Evolutionary conservation across 1,140 invertebrate genomes (phyloP), one percentile per base, ranked within the genome.

Genomic region (Eriosoma lanigerum): DNA sequence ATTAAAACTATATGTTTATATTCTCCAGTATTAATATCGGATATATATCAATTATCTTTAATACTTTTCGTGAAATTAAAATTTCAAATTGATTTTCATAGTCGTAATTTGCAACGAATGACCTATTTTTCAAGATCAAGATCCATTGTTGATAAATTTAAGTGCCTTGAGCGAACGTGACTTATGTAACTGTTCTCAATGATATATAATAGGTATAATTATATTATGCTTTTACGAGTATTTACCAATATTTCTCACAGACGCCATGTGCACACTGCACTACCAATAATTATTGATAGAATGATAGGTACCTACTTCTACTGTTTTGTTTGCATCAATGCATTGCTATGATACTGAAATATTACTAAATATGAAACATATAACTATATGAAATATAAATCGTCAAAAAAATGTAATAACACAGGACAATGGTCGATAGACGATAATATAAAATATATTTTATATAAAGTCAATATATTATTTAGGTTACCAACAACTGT

Each of bases 81-180:
- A 38, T 38, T 38, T 38, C 15, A 15, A 29, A 72, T 50, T 26
- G 9, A 50, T 46, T 44, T 46, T 13, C 9, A 0, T 50, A 29
- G 3, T 50, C 38, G 48, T 17, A 15, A 19, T 19, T 50, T 52
- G 4, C 19, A n/a, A 50, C 13, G 0, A 10, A n/a, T 29, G 48
- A 62, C 75, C 75, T 62, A 78, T 62, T 60, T 78, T 78, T 78
- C 75, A 78, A 78, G 75, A 78, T 78, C 75, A 78, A 78, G 75
- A 78, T 60, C 75, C 17, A 10, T 78, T 78, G 75, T 78, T 32
- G 21, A 62, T 62, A 62, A 56, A 58, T 26, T 26, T 5, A 38
- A 17, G 46, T 9, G 56, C 56, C 38, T 60, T 60, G 75, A 58
- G 75, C 56, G 44, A 60, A 60, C 56, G 56, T 48, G 38, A 48